Evolutionary conservation across 2,113 vertebrate genomes (phyloP).

Genomic region (Gobiocypris rarus): DNA sequence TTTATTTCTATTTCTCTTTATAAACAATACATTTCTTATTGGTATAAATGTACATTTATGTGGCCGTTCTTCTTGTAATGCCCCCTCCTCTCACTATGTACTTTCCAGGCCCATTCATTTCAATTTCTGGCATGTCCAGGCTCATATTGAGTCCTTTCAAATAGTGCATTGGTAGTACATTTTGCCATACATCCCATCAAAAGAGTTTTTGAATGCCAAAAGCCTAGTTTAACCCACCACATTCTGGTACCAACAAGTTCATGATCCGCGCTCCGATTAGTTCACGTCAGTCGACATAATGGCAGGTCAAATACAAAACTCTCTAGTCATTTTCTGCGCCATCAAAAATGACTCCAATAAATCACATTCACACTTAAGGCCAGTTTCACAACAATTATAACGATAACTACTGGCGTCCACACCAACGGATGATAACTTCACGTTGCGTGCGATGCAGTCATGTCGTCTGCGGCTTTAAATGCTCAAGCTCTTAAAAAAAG

Average conservation of each 20-base stretch:
- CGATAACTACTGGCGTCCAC: not conserved
- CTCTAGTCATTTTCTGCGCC: not conserved
- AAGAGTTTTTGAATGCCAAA: not conserved
- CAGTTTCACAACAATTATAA: not conserved
- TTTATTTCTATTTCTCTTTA: not conserved
- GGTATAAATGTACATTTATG: not conserved
- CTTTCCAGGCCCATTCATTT: not conserved
- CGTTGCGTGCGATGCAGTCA: not conserved
- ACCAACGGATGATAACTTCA: not conserved
- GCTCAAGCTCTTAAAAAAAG: not conserved
- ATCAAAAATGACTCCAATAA: not conserved
- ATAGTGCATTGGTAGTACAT: not conserved
- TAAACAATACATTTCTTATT: not conserved
- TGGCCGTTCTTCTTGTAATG: not conserved
- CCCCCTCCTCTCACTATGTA: not conserved
- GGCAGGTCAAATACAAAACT: not conserved
- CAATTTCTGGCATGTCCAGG: not conserved
- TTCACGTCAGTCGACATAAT: not conserved
- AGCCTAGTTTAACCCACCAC: conserved; percentile 8
- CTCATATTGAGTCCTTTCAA: not conserved
- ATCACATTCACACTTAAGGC: not conserved
- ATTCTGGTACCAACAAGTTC: not conserved
- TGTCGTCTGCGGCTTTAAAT: not conserved
- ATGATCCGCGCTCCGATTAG: not conserved
- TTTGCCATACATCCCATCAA: conserved; percentile 1